Base-by-base conservation (phyloP, 2,113 vertebrate species). In the Xyliphius kryptos region DNA sequence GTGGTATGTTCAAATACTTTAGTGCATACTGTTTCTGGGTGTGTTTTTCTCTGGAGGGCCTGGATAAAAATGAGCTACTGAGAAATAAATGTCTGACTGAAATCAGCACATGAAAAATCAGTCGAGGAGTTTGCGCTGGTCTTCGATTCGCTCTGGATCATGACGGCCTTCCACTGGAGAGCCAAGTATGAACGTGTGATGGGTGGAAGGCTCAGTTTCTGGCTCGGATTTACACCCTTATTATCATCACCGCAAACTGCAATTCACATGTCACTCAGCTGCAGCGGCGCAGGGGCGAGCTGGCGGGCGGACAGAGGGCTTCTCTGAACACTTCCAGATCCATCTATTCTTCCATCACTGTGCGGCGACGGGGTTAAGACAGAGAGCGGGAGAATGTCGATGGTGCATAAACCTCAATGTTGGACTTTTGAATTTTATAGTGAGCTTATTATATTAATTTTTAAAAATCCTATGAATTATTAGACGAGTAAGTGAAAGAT, bases 191-290 rank as follows among this genome's bases (percentile, higher is more conserved):
- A 84, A 80, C 65, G 82, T 79, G 75, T 74, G 79, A 82, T 82
- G 82, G 81, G 79, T 82, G 73, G 84, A 80, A 73, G 43, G 62
- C 53, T 64, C 80, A 63, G 76, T 49, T 80, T 77, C 83, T 84
- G 83, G 84, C 80, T 77, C 63, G 62, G 71, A 74, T 79, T 82
- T 81, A 79, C 81, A 74, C 83, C 78, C 84, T 80, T 86, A 87
- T 88, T 88, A 86, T 86, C 83, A 81, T 84, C 82, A 85, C 85
- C 80, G 75, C 83, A 85, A 79, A 79, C 79, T 87, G 81, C 84
- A 87, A 87, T 88, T 88, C 85, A 85, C 81, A 84, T 87, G 87
- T 83, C 87, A 87, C 80, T 88, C 85, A 86, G 69, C 69, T 16
- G 66, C 1, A 74, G 74, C 50, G 43, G 70, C 12, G 36, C 73